Base-by-base conservation (phyloP, 2,113 vertebrate species). In the Heterotis niloticus region DNA sequence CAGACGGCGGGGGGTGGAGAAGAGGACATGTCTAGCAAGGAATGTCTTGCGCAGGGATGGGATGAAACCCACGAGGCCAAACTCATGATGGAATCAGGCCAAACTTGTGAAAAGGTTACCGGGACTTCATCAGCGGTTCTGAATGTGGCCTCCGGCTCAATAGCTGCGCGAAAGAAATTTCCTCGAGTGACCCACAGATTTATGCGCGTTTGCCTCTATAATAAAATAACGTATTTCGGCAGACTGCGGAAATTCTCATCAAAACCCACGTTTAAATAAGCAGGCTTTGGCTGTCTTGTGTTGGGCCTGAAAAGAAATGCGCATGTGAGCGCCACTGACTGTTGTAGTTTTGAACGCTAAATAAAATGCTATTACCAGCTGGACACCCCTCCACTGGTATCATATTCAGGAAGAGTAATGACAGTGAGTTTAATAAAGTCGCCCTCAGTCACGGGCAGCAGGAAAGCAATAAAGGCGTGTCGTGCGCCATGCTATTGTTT, bases 391-490 rank as follows among this genome's bases (percentile, higher is more conserved):
- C 60, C 83, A 88, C 83, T 44, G 84, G 82, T 82, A 83, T 79
- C 83, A 28, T 34, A 64, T 73, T 29, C 76, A 67, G 80, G 73
- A 81, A 85, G 85, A 86, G 85, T 81, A 56, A 44, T 65, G 17
- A 76, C 65, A 85, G 85, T 88, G 85, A 83, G 77, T 78, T 80
- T 83, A 87, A 83, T 77, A 28, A 75, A 86, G 85, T 72, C 78
- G 81, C 34, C 86, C 87, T 90, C 87, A 84, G 76, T 89, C 82
- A 82, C 66, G 64, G 57, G 57, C 75, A 85, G 81, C 57, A 79
- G 81, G 79, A 81, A 56, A 81, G 79, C 68, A 79, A 73, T 74
- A 78, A 83, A 83, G 59, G 75, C 24, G 34, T 67, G 64, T 78
- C 82, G 54, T 78, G 81, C 57, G 34, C 80, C 71, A 77, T 77